Evolutionary conservation across 1,140 invertebrate genomes (phyloP).

Genomic region (Ptiloglossa arizonensis): DNA sequence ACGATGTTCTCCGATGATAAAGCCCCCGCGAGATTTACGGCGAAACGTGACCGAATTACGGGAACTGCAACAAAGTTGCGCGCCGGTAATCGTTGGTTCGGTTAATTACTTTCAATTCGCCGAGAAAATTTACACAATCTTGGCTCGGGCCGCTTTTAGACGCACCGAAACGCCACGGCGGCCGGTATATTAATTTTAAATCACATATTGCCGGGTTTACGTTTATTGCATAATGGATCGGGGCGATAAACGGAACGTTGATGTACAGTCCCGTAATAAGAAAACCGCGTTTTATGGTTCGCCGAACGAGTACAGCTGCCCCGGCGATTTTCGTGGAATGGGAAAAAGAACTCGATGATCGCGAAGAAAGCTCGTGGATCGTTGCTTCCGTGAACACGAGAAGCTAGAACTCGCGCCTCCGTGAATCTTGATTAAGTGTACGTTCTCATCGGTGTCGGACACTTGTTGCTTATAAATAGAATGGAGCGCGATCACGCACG

Average conservation of each 20-base stretch:
- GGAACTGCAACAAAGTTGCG: constrained; percentile 55
- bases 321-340: neutral
- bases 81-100: constrained; percentile 6
- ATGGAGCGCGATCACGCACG: too few species aligned
- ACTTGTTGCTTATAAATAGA: constrained; percentile 41
- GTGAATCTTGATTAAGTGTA: constrained; percentile 39
- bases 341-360: neutral
- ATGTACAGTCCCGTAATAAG: neutral
- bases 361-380: neutral
- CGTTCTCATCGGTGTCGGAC: constrained; percentile 16
- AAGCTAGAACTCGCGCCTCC: neutral
- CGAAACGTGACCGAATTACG: constrained; percentile 55
- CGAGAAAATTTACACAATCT: constrained; percentile 51
- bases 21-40: constrained; percentile 47
- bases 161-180: neutral
- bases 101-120: constrained; percentile 60
- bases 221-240: constrained; percentile 35
- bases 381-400: constrained; percentile 1
- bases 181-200: constrained; percentile 44
- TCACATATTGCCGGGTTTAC: constrained; percentile 27
- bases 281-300: constrained; percentile 15
- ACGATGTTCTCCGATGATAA: constrained; percentile 56
- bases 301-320: constrained; percentile 8
- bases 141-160: too few species aligned
- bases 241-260: constrained; percentile 24